A percentile compares a stretch with the other conserved stretches of the same genome.
phyloP scores from a whole-genome alignment of 53 echinoderm and acorn worm species.

The Glandiceps talaboti region DNA sequence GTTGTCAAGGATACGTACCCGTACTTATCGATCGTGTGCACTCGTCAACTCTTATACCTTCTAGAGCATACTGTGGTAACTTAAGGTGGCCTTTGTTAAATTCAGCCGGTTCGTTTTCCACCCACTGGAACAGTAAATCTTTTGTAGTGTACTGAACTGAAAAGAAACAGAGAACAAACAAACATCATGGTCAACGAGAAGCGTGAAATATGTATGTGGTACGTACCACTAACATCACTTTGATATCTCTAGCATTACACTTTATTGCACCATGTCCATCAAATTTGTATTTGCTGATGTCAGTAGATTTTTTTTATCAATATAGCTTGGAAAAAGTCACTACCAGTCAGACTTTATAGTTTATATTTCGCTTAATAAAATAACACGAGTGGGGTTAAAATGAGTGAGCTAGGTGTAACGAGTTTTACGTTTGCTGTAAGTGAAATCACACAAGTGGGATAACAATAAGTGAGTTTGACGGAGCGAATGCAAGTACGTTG shows the following conservation, averaged over 20 bases:
- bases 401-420: no score
- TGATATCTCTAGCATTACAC: background rate
- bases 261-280: no score
- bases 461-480: no score
- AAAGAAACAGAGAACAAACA: background rate
- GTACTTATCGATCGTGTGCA: slow-evolving; percentile 39
- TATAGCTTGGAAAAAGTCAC: no score
- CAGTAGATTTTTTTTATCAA: no score
- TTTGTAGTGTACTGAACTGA: slow-evolving; percentile 18
- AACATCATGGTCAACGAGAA: slow-evolving; percentile 13
- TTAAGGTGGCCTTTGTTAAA: slow-evolving; percentile 43
- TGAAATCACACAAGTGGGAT: no score
- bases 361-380: no score
- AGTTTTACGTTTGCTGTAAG: no score
- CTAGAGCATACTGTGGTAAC: slow-evolving; percentile 52
- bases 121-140: slow-evolving; percentile 12
- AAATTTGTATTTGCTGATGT: no score
- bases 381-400: no score
- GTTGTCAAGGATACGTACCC: slow-evolving; percentile 37
- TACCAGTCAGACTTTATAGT: no score
- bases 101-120: slow-evolving; percentile 25
- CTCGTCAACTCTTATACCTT: slow-evolving; percentile 33
- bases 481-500: no score
- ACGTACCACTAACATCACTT: slow-evolving; percentile 16
- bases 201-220: slow-evolving; percentile 17